Base-by-base conservation (phyloP, 2,113 vertebrate species). In the Montifringilla adamsi region DNA sequence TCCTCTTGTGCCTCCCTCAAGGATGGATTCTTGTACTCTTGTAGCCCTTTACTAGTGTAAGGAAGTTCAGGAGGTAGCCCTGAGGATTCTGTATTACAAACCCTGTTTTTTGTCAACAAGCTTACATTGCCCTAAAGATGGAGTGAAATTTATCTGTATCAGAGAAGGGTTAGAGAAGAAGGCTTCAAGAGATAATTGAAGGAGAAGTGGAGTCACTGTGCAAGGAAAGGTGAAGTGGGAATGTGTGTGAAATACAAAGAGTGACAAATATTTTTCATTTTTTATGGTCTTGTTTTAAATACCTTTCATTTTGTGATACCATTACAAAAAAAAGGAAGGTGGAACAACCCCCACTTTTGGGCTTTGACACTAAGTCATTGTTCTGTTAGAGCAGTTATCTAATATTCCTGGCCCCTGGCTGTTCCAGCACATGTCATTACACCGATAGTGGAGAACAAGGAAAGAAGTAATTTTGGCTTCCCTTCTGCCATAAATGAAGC, bases 381-480 rank as follows among this genome's bases (percentile, higher is more conserved):
- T 95, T 89, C 83, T 87, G 43, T 78, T 59, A 84, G 91, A 75
- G 39, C 56, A 28, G 44, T 72, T 89, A 68, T 49, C 39, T 77
- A 50, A 81, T 84, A 81, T 30, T 96, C 47, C 69, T 39, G 50
- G 75, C 33, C 53, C 31, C 26, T 11, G 84, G 49, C 64, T 89
- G 58, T 90, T 89, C 62, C 69, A 78, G 73, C 60, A 80, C 24
- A 4, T 74, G 58, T 73, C 41, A 18, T 68, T 93, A 52, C 41
- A 75, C 12, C 67, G 82, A 95, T 93, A 93, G 64, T 15, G 7
- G 43, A 83, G 70, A 89, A 75, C 78, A 94, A 64, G 68, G 75
- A 43, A 6, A 85, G 89, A 94, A 89, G 53, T 94, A 10, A 77
- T 95, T 97, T 92, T 87, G 80, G 20, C 83, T 95, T 91, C 86